Base-by-base conservation (phyloP, 2,888 invertebrate genomes). In the Orchesellides sinensis region DNA sequence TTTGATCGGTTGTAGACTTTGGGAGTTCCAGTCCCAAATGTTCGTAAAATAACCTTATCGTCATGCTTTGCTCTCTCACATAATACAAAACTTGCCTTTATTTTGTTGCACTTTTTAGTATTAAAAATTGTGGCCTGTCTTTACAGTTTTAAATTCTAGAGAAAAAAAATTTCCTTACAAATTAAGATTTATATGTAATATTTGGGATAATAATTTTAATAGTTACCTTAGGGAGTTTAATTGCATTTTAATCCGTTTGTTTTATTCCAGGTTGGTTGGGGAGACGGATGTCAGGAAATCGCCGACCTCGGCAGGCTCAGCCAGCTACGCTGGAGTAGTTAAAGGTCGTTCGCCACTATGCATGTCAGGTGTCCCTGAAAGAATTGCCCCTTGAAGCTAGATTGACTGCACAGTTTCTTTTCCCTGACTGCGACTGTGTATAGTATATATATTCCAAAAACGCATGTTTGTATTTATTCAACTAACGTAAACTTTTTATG, bases 271-370 rank as follows among this genome's bases (percentile, higher is more conserved):
- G 73, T 84, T 88, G 70, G 74, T 83, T 27, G 87, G 86, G 35
- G 87, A 86, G 54, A 56, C 83, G 0, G 87, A 85, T 47, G 83
- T 45, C 19, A 83, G 86, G 83, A 86, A 85, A 65, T 81, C 85
- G 45, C 80, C 83, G 14, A 45, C 83, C 27, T 72, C 85, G 54
- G 83, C 79, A 23, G 87, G 85, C 84, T 66, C 88, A 65, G 88
- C 87, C 59, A 94, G 95, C 92, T 96, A 96, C 94, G 96, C 96
- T 91, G 95, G 95, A 92, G 95, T 96, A 91, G 93, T 96, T 92
- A 95, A 95, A 92, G 96, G 96, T 91, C 94, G 94, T 89, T 94
- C 94, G 91, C 93, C 93, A 91, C 93, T 93, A 92, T 92, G 92
- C 92, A 94, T 96, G 94, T 94, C 96, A 95, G 96, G 96, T 96